phyloP scores from a whole-genome alignment of 2,888 invertebrate species.

The Tetragonisca angustula region DNA sequence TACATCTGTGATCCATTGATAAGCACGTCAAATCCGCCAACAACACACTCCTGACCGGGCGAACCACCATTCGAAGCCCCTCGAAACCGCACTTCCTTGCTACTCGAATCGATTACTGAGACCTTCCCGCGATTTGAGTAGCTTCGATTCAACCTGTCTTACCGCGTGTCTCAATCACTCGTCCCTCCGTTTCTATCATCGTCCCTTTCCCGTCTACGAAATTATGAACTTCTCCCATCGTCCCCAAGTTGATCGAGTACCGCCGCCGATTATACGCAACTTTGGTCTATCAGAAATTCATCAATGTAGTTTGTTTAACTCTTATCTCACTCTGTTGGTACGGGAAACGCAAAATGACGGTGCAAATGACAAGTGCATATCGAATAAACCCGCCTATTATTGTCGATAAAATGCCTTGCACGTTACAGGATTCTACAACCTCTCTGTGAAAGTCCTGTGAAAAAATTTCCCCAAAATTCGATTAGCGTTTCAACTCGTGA shows the following conservation, averaged over 20 bases:
- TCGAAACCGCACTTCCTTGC: slow-evolving; percentile 59
- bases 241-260: not conserved
- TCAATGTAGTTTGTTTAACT: not conserved
- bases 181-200: slow-evolving; percentile 41
- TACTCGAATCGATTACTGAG: slow-evolving; percentile 76
- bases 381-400: not conserved
- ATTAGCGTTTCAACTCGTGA: not conserved
- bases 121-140: slow-evolving; percentile 75
- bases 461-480: not conserved
- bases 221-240: slow-evolving; percentile 40
- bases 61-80: slow-evolving; percentile 63
- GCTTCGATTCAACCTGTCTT: slow-evolving; percentile 69
- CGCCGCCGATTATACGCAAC: not conserved
- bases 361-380: not conserved
- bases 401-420: too few species aligned
- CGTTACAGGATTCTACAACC: too few species aligned
- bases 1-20: slow-evolving; percentile 81
- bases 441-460: too few species aligned
- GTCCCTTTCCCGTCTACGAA: slow-evolving; percentile 30
- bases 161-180: slow-evolving; percentile 55
- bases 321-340: too few species aligned
- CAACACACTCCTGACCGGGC: slow-evolving; percentile 68
- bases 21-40: slow-evolving; percentile 81
- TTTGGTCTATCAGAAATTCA: not conserved
- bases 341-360: not conserved